Evolutionary conservation across 2,113 vertebrate species (phyloP), one percentile per base, ranked within the genome.

Genomic region (Sus scrofa): DNA sequence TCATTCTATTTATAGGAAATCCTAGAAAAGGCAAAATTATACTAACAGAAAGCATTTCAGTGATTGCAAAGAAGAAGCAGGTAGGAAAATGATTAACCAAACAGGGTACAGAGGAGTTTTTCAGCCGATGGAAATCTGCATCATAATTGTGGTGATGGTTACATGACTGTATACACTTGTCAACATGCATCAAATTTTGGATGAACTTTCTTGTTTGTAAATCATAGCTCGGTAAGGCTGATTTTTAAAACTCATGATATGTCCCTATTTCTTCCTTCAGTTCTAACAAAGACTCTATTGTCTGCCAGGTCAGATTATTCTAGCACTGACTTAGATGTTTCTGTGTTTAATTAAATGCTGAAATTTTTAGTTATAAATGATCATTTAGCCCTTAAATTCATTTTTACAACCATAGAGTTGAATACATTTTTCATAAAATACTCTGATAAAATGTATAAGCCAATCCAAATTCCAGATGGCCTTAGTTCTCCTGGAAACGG

Each of bases 371-470:
- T 86, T 93, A 90, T 32, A 39, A 95, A 75, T 93, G 54, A 96
- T 91, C 60, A 91, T 44, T 78, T 70, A 89, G 34, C 12, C 44
- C 62, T 83, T 96, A 77, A 88, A 39, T 91, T 96, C 63, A 82
- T 62, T 96, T 97, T 94, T 65, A 89, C 37, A 88, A 63, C 10
- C 13, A 63, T n/a, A 63, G 65, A 96, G 44, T 26, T 91, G 70
- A 50, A 70, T 77, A 63, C 27, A 65, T 34, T 9, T 34, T 68
- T 91, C 32, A 27, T 85, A 63, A 95, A 27, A 95, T 86, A 79
- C 88, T 88, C 79, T 95, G 85, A 87, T 94, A 91, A 94, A 82
- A 92, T 60, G 13, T 71, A 81, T 34, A 94, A 85, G 12, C 3
- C 60, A 92, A 18, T 74, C 27, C 86, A 95, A 93, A 26, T 91